Evolutionary conservation across 2,888 invertebrate species (phyloP), one percentile per base, ranked within the genome.

Genomic region (Morinoia aosen): DNA sequence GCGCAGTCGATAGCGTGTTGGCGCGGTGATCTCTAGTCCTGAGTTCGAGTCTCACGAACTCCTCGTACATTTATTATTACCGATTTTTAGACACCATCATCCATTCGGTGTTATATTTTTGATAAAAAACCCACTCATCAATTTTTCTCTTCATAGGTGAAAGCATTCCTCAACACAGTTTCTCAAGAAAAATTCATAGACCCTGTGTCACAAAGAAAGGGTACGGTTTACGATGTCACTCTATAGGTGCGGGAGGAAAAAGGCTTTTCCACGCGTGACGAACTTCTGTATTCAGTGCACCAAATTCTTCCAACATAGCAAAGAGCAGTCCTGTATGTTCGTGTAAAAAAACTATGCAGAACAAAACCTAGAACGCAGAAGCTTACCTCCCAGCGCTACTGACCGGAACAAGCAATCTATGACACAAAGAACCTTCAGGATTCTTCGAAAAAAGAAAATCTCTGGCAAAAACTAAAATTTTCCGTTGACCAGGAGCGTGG

Each of bases 381-480:
- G 76, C 25, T 76, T 76, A 76, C 16, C 76, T 76, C 76, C 76
- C 76, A 25, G 76, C 76, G 25, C 76, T 76, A 33, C 76, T 12
- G 76, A 76, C 76, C 76, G 76, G 19, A 76, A 76, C 76, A 76
- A 33, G 76, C 76, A 76, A 76, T 76, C 76, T 76, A 76, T 76
- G 76, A 33, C 76, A 76, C 76, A 76, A 76, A 76, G 76, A 76
- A 76, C 76, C 19, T 33, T 76, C 19, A 76, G 76, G 76, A 76
- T 76, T 76, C 76, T 76, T 76, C 33, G 19, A 76, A 16, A 76
- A 76, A 76, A 76, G 1, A 10, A 76, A 76, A 76, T 14, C 76
- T 33, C 33, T 33, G 14, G 19, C 76, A 33, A 33, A 33, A 1
- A 61, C 76, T 33, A 76, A 76, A 76, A 76, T 76, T 33, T 33